These are phyloP conservation scores for Ctenoplectra terminalis DNA, from an alignment of 1,140 invertebrate species.

Conservation along the genomic window DNA sequence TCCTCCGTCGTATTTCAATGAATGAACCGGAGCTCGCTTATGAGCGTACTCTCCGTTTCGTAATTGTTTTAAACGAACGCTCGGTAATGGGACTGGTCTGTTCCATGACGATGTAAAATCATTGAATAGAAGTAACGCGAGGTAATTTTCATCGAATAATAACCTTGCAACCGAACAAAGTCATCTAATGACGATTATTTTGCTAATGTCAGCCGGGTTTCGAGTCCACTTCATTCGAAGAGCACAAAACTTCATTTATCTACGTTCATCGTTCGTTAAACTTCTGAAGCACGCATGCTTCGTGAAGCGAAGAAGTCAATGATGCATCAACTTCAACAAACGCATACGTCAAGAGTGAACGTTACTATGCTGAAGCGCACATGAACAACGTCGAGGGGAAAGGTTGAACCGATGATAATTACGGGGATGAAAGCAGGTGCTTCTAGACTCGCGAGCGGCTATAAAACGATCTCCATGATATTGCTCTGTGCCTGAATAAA, in stretches of 20 bases:
- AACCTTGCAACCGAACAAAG: neutral
- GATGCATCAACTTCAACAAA: constrained; percentile 21
- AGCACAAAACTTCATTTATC: constrained; percentile 12
- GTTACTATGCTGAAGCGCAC: neutral
- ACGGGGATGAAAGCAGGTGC: constrained; percentile 22
- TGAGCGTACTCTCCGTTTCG: neutral
- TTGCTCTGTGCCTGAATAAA: constrained; percentile 20
- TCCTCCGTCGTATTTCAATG: constrained; percentile 44
- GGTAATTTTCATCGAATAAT: constrained; percentile 1
- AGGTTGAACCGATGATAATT: constrained; percentile 11
- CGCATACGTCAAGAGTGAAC: neutral
- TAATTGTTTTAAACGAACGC: constrained; percentile 17
- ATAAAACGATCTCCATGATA: neutral
- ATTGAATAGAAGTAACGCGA: neutral
- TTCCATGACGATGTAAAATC: neutral
- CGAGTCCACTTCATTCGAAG: neutral
- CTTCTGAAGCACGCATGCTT: neutral
- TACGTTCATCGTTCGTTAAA: neutral
- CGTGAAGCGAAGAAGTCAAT: neutral
- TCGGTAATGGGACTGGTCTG: neutral
- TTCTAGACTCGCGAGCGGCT: neutral
- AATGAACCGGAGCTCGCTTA: constrained; percentile 32
- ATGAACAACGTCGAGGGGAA: neutral
- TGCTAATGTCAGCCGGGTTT: neutral
- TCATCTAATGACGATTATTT: constrained; percentile 4